Evolutionary conservation across 2,797 vertebrate species (phyloP), one percentile per base, ranked within the genome.

Genomic region (Caiman crocodilus): DNA sequence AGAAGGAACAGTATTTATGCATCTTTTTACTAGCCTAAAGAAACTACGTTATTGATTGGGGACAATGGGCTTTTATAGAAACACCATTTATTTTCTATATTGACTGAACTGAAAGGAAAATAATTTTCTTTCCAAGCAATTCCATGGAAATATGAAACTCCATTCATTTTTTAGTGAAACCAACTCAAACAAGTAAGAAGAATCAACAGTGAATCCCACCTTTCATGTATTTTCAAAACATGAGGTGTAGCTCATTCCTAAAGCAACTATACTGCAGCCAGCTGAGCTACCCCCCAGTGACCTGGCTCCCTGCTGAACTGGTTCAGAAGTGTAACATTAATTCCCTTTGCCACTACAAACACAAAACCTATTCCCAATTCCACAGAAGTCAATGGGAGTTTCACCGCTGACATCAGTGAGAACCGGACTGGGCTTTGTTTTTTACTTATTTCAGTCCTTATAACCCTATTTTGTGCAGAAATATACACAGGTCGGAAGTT

Each of bases 91-190:
- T 91, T 94, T 91, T 76, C 67, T 84, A 79, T 79, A 63, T 28
- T 74, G 88, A 76, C 92, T 86, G 84, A 92, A 90, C 74, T 7
- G 69, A 26, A 92, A 74, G 32, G 79, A 26, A 85, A 91, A 42
- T 42, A 15, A 78, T 67, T 86, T 42, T 93, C 6, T 42, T 77
- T 35, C 28, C 5, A 89, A 93, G 59, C 82, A 23, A 58, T 88
- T 93, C 93, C 82, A 90, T 16, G 28, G 50, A 82, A 93, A 90
- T 91, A 50, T 55, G 83, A 59, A 89, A 59, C 57, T 63, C 59
- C 58, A n/a, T 82, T 94, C 23, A 35, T 82, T 56, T 95, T 65
- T 85, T 82, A 56, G 75, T 78, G 60, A 80, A 92, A 77, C 75
- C 7, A 59, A 42, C n/a, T 90, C 21, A 75, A 82, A 50, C 10